A percentile compares a stretch with the other conserved stretches of the same genome.
phyloP scores from a whole-genome alignment of 2,113 vertebrate species.

The Fulmarus glacialis region DNA sequence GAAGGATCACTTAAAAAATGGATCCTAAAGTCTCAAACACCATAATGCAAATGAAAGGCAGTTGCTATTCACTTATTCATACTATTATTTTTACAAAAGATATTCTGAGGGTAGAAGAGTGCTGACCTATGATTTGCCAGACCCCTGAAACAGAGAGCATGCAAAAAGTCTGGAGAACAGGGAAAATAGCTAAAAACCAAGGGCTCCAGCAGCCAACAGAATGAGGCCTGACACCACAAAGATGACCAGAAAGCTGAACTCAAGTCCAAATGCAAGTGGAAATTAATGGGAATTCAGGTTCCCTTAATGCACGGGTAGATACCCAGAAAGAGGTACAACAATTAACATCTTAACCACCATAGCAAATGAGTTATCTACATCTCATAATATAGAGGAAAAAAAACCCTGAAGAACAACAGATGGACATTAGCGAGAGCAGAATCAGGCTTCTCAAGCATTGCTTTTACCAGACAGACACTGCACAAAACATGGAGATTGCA shows the following conservation, averaged over 20 bases:
- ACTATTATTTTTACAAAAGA: not conserved
- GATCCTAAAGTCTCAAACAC: not conserved
- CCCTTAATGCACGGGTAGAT: not conserved
- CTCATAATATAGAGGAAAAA: not conserved
- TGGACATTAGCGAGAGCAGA: rapidly evolving
- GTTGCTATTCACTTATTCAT: not conserved
- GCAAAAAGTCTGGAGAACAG: not conserved
- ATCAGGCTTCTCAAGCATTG: not conserved
- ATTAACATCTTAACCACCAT: not conserved
- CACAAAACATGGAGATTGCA: not conserved
- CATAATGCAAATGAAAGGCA: not conserved
- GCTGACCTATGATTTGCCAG: not conserved
- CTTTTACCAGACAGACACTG: not conserved
- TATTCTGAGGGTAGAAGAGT: not conserved
- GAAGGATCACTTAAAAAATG: not conserved
- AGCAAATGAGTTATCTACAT: not conserved
- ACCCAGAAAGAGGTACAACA: not conserved
- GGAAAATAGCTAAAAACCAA: not conserved
- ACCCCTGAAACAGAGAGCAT: not conserved
- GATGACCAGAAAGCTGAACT: not conserved
- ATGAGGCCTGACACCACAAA: not conserved
- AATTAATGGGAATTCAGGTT: not conserved
- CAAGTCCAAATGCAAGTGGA: not conserved
- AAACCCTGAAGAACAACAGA: not conserved
- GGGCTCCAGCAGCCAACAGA: not conserved